These are phyloP conservation scores for Rotaria magnacalcarata DNA, from an alignment of 2,888 invertebrate species.

Conservation along the genomic window DNA sequence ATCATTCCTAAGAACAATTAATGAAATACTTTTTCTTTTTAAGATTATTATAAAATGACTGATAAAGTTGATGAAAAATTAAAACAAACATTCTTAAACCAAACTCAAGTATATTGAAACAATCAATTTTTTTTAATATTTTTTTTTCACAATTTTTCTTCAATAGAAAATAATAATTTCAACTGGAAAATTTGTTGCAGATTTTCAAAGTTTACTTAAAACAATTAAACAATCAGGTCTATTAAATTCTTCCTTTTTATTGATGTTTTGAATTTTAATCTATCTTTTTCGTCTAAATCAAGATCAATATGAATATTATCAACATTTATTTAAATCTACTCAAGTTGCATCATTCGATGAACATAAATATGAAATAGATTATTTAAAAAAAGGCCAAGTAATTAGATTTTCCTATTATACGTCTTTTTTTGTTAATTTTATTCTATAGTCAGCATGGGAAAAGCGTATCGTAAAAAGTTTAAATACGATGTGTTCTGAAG, in stretches of 20 bases:
- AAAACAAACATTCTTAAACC: background rate
- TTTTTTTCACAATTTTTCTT: background rate
- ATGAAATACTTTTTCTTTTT: background rate
- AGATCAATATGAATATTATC: background rate
- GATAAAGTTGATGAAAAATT: background rate
- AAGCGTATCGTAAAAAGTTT: constrained; percentile 85
- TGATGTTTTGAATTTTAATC: background rate
- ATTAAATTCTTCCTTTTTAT: background rate
- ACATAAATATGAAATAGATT: constrained; percentile 12
- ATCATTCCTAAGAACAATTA: too few species aligned
- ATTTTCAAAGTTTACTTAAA: background rate
- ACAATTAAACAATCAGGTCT: constrained; percentile 28
- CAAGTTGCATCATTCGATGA: background rate
- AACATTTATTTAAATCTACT: background rate
- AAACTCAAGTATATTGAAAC: background rate
- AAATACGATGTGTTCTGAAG: constrained; percentile 86
- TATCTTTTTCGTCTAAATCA: background rate
- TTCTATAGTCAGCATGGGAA: constrained; percentile 69
- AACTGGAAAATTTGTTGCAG: background rate
- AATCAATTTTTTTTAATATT: background rate
- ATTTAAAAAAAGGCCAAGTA: constrained; percentile 44
- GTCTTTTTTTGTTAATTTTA: background rate
- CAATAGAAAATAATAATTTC: constrained; percentile 36
- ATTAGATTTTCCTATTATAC: background rate
- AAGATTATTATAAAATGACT: background rate